Percentiles rank a stretch among this genome's conserved stretches.
Evolutionary conservation across 2,113 vertebrate genomes (phyloP).

Genomic region (Platichthys flesus): DNA sequence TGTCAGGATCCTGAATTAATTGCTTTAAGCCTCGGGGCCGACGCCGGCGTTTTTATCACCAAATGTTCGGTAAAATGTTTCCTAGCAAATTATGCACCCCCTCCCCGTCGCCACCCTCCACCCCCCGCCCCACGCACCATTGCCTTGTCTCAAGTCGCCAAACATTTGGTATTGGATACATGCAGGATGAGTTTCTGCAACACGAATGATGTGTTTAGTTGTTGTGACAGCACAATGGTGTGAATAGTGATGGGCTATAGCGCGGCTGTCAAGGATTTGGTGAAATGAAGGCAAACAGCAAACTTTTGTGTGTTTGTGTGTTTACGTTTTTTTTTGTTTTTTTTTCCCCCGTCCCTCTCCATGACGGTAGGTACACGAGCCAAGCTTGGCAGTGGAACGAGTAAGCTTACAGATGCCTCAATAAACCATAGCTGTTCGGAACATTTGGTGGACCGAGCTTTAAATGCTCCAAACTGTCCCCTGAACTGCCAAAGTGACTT

Average conservation of each 20-base stretch:
- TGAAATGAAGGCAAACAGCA: slow-evolving; percentile 75
- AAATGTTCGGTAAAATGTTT: slow-evolving; percentile 97
- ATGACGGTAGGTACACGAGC: slow-evolving; percentile 65
- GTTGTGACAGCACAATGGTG: slow-evolving; percentile 75
- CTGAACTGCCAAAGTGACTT: slow-evolving; percentile 71
- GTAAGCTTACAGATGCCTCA: slow-evolving; percentile 81
- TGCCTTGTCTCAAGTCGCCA: slow-evolving; percentile 55
- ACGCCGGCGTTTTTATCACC: slow-evolving; percentile 89
- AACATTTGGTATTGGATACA: slow-evolving; percentile 82
- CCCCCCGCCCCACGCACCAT: slow-evolving; percentile 15
- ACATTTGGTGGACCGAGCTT: slow-evolving; percentile 77
- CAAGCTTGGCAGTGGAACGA: slow-evolving; percentile 77
- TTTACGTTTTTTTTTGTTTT: slow-evolving; percentile 17
- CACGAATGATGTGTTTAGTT: slow-evolving; percentile 79
- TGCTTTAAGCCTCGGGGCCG: slow-evolving; percentile 97
- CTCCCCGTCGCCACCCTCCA: slow-evolving; percentile 1
- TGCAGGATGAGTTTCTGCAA: slow-evolving; percentile 78
- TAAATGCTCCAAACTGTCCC: slow-evolving; percentile 73
- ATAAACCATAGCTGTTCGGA: slow-evolving; percentile 80
- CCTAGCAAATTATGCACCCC: slow-evolving; percentile 81
- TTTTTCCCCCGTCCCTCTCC: slow-evolving; percentile 24
- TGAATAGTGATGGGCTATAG: slow-evolving; percentile 77
- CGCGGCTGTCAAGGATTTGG: slow-evolving; percentile 78
- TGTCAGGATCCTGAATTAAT: slow-evolving; percentile 99
- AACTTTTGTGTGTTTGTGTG: slow-evolving; percentile 67